phyloP scores from a whole-genome alignment of 2,113 vertebrate genomes.

The Bubo scandiacus region DNA sequence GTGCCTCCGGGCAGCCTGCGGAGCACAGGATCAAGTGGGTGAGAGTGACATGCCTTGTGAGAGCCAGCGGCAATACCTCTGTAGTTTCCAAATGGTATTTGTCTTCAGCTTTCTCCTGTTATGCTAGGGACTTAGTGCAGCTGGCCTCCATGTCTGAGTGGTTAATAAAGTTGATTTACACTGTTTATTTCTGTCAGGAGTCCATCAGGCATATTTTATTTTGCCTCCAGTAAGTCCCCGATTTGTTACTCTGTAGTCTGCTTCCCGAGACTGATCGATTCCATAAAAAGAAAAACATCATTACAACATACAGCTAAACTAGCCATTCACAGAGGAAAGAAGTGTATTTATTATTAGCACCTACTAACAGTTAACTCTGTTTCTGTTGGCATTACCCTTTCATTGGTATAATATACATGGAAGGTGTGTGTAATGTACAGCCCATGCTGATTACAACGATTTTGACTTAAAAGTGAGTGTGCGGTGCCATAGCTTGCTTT shows the following conservation, averaged over 20 bases:
- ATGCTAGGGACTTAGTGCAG: neutral
- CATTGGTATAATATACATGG: neutral
- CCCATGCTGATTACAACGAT: neutral
- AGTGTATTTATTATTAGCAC: neutral
- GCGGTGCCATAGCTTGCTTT: neutral
- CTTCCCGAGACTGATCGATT: neutral
- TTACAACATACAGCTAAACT: neutral
- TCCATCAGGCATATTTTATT: slow-evolving; percentile 51
- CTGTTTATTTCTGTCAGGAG: slow-evolving; percentile 44
- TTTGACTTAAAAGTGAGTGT: neutral
- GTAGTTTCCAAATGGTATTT: neutral
- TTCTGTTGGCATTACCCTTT: neutral
- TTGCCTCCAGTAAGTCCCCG: neutral
- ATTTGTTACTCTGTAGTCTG: neutral
- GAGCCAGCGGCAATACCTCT: neutral
- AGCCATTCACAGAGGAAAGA: neutral
- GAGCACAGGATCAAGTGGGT: neutral
- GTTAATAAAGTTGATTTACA: slow-evolving; percentile 46
- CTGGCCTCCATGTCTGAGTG: slow-evolving; percentile 9
- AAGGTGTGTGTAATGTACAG: neutral
- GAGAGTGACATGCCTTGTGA: neutral
- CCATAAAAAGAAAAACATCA: neutral
- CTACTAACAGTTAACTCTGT: neutral
- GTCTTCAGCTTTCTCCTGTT: slow-evolving; percentile 10
- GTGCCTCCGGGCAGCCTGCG: neutral